Conservation (phyloP, 2,113 vertebrate species). For the Catagonus wagneri region DNA sequence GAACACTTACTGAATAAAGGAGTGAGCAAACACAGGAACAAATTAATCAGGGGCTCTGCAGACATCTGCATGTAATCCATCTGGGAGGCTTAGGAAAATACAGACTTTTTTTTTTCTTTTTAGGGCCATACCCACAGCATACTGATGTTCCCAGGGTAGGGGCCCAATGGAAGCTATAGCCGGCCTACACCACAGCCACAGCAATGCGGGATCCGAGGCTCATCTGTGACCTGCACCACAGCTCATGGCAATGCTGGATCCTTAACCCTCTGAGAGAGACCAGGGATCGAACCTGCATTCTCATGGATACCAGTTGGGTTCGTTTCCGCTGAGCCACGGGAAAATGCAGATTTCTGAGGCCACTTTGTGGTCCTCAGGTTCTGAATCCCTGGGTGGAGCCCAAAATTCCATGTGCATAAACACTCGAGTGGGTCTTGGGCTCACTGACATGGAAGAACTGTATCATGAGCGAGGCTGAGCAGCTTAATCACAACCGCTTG, state of each 20-base stretch:
- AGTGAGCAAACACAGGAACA: background rate
- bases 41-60: background rate
- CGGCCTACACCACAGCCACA: too few relatives aligned
- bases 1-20: background rate
- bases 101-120: background rate
- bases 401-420: background rate
- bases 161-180: too few relatives aligned
- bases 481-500: background rate
- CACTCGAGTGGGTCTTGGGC: background rate
- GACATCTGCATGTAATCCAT: background rate
- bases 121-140: too few relatives aligned
- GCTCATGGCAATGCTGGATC: too few relatives aligned
- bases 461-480: rapidly evolving
- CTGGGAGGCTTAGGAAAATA: constrained; percentile 8
- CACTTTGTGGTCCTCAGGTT: background rate
- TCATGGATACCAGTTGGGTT: too few relatives aligned
- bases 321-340: too few relatives aligned
- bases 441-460: background rate
- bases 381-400: background rate
- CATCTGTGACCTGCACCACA: too few relatives aligned
- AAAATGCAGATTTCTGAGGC: constrained; percentile 16
- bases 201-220: too few relatives aligned
- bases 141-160: too few relatives aligned
- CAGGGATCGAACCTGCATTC: too few relatives aligned
- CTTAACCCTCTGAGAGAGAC: too few relatives aligned